Conservation (phyloP, 1,140 invertebrate genomes). For the Zaprionus africanus region DNA sequence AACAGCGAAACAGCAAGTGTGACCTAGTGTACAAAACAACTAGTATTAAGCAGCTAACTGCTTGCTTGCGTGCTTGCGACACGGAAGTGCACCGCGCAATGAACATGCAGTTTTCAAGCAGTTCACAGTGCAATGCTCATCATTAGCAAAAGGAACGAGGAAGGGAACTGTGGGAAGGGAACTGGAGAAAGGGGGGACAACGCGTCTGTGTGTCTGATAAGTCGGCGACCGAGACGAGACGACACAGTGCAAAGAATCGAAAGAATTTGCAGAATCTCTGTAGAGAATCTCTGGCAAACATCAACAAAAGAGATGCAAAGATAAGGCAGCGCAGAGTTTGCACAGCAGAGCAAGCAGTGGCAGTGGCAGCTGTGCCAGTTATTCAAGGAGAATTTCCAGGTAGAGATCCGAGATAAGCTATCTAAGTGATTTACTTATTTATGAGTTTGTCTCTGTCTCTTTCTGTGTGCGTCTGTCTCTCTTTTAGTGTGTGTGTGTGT, state of each 20-base stretch:
- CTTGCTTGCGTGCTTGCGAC: neutral
- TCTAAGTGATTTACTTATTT: constrained; percentile 21
- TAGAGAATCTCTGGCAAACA: constrained; percentile 25
- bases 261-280: constrained; percentile 7
- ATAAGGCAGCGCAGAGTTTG: constrained; percentile 19
- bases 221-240: neutral
- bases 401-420: neutral
- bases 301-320: constrained; percentile 10
- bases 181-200: neutral
- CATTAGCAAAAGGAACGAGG: neutral
- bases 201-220: constrained; percentile 9
- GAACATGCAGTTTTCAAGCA: constrained; percentile 5
- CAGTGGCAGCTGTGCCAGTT: constrained; percentile 1
- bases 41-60: constrained; percentile 1
- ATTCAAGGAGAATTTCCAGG: constrained; percentile 13
- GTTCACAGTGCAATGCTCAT: neutral
- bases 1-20: constrained; percentile 26
- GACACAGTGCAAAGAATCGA: constrained; percentile 20
- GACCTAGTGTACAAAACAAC: constrained; percentile 23
- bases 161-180: neutral
- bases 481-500: no score
- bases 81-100: constrained; percentile 19
- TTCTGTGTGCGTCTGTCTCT: neutral
- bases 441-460: constrained; percentile 5
- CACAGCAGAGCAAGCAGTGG: neutral